A percentile compares a stretch with the other conserved stretches of the same genome.
phyloP scores from a whole-genome alignment of 2,113 vertebrate species.

The Cinclus cinclus region DNA sequence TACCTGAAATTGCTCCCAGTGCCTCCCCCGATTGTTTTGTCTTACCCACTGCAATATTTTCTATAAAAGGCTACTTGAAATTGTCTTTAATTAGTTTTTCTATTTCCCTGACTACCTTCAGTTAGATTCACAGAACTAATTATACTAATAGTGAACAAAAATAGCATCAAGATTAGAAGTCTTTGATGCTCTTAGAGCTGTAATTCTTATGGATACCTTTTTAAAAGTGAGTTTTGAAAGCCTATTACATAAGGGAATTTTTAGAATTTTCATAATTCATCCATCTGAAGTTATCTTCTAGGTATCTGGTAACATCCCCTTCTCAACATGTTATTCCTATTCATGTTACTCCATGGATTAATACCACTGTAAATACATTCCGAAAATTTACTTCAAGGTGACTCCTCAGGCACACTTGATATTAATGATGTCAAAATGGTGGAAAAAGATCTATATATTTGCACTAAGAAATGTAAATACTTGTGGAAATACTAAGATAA shows the following conservation, averaged over 20 bases:
- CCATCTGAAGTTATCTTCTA: not conserved
- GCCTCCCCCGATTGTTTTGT: accelerated
- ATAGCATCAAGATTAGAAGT: not conserved
- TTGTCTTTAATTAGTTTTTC: not conserved
- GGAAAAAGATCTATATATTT: not conserved
- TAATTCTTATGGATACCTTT: not conserved
- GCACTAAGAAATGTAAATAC: not conserved
- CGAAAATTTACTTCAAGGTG: not conserved
- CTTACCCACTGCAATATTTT: not conserved
- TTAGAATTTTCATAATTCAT: not conserved
- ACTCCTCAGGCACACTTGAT: not conserved
- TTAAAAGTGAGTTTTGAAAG: not conserved
- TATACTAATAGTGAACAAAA: not conserved
- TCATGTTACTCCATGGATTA: not conserved
- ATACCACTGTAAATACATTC: not conserved
- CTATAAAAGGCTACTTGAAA: not conserved
- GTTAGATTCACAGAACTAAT: not conserved
- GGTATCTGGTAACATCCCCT: not conserved
- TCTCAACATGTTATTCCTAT: not conserved
- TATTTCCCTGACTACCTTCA: not conserved
- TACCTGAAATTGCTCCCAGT: not conserved
- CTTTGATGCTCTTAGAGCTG: not conserved
- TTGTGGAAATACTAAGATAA: not conserved
- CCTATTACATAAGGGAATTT: not conserved
- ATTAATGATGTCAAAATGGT: not conserved